Evolutionary conservation across 2,113 vertebrate genomes (phyloP).

Genomic region (Coracopsis vasa): DNA sequence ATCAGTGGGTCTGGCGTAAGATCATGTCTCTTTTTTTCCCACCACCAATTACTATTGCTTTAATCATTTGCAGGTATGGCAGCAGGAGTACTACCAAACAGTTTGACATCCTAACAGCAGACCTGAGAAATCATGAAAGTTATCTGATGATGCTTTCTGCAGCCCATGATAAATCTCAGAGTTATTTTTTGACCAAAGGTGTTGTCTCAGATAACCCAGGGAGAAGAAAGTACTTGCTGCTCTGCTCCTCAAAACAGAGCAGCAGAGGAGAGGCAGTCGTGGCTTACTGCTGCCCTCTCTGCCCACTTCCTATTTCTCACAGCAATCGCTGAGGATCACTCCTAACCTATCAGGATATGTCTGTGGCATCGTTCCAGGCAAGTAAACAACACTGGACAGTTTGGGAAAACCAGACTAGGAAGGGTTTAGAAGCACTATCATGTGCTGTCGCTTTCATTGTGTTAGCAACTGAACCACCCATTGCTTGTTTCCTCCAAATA

Average conservation of each 20-base stretch:
- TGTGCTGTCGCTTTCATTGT: slow-evolving; percentile 54
- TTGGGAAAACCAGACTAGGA: slow-evolving; percentile 22
- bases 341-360: slow-evolving; percentile 45
- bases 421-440: slow-evolving; percentile 40
- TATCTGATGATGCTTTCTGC: background rate
- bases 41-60: background rate
- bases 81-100: background rate
- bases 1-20: background rate
- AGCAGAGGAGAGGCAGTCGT: background rate
- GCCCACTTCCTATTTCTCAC: slow-evolving; percentile 36
- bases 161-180: background rate
- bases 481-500: slow-evolving; percentile 56
- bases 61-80: background rate
- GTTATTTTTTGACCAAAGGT: background rate
- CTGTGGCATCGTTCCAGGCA: slow-evolving; percentile 40
- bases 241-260: background rate
- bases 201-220: background rate
- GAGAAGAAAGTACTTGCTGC: background rate
- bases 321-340: background rate
- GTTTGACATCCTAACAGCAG: background rate
- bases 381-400: slow-evolving; percentile 53
- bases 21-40: background rate
- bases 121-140: background rate
- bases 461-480: slow-evolving; percentile 52
- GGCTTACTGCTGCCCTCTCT: background rate